Evolutionary conservation across 2,113 vertebrate species (phyloP).

Genomic region (Willisornis vidua): DNA sequence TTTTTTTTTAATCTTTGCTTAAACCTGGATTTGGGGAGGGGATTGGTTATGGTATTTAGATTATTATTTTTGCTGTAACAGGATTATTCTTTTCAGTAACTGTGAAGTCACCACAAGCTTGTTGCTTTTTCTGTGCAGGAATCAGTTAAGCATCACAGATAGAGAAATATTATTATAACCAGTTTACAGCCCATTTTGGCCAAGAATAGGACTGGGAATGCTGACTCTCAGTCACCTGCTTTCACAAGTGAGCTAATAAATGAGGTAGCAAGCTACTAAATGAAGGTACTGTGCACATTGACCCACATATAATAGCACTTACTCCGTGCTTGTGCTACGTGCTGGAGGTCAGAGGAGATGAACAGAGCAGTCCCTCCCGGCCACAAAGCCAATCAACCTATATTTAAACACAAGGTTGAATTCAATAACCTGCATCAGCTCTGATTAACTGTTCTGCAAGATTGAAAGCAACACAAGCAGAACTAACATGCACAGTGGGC

Average conservation of each 20-base stretch:
- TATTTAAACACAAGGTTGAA: conserved; percentile 25
- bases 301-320: neutral
- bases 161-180: conserved; percentile 36
- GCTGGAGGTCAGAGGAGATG: conserved; percentile 31
- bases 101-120: neutral
- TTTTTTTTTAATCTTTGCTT: conserved; percentile 7
- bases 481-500: conserved; percentile 41
- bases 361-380: neutral
- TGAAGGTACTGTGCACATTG: neutral
- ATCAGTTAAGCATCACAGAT: conserved; percentile 35
- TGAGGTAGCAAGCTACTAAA: conserved; percentile 35
- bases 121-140: conserved; percentile 24
- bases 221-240: conserved; percentile 40
- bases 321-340: neutral
- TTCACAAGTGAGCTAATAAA: conserved; percentile 32
- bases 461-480: conserved; percentile 40
- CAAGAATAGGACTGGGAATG: neutral
- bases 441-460: conserved; percentile 63
- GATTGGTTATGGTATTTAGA: conserved; percentile 31
- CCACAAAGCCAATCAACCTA: neutral
- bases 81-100: conserved; percentile 48
- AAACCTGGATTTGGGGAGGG: neutral
- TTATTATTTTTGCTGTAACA: conserved; percentile 51
- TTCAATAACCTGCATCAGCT: conserved; percentile 40
- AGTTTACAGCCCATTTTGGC: conserved; percentile 13